These are phyloP conservation scores for Allolobophora icterica DNA, from an alignment of 2,888 invertebrate species.

Conservation along the genomic window DNA sequence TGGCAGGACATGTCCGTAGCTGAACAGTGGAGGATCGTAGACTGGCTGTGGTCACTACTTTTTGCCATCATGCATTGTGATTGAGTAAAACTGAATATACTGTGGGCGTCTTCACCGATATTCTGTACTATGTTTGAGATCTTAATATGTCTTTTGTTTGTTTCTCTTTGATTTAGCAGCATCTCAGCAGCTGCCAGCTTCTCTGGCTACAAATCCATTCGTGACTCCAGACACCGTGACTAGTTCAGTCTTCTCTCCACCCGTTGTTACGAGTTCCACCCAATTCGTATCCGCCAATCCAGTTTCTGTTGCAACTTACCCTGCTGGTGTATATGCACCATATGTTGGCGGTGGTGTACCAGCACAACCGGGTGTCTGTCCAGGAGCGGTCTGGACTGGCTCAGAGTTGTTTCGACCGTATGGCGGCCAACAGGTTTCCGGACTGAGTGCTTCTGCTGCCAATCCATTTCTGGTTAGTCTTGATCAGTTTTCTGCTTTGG, in stretches of 20 bases:
- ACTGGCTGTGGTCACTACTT: not conserved
- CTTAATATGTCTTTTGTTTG: not conserved
- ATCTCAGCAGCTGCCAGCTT: not conserved
- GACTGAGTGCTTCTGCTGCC: not conserved
- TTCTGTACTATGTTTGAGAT: not conserved
- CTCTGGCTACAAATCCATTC: conserved; percentile 17
- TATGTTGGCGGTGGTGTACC: not conserved
- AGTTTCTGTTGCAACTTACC: not conserved
- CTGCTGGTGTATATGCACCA: not conserved
- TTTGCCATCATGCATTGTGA: not conserved
- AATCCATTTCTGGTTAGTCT: conserved; percentile 17
- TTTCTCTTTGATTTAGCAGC: not conserved
- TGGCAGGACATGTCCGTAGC: not conserved
- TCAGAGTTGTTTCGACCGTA: conserved; percentile 3
- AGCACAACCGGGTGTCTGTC: not conserved
- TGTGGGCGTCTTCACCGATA: not conserved
- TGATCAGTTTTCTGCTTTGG: not conserved
- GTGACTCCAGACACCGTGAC: not conserved
- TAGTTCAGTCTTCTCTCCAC: not conserved
- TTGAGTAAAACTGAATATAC: not conserved
- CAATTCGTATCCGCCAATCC: not conserved
- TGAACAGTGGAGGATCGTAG: not conserved
- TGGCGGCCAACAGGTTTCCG: not conserved
- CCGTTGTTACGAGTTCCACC: not conserved
- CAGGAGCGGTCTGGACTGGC: not conserved